These are phyloP conservation scores for Crocallis elinguaria DNA, from an alignment of 2,888 invertebrate species.

Conservation along the genomic window DNA sequence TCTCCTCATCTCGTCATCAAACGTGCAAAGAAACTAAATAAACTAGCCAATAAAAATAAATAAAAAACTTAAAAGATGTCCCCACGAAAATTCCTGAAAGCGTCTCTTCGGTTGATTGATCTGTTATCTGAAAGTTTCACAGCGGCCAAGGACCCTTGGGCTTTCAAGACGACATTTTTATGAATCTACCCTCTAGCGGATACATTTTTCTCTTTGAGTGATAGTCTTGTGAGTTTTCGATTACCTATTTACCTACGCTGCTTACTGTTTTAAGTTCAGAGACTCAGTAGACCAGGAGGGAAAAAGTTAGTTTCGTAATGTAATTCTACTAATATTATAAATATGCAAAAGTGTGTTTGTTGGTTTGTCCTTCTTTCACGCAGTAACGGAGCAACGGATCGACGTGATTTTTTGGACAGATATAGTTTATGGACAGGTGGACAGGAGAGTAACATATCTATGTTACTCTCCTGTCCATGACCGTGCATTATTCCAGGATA, in stretches of 20 bases:
- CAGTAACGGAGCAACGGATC: too few relatives aligned
- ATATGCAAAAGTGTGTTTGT: too few relatives aligned
- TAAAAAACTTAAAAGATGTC: background rate
- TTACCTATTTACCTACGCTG: background rate
- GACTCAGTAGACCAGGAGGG: background rate
- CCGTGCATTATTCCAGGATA: too few relatives aligned
- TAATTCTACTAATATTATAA: too few relatives aligned
- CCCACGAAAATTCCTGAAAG: slow-evolving; percentile 4
- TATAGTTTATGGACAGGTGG: too few relatives aligned
- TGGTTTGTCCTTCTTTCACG: too few relatives aligned
- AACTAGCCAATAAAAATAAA: slow-evolving; percentile 7
- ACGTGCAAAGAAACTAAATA: background rate
- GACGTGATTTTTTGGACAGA: too few relatives aligned
- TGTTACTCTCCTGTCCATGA: too few relatives aligned
- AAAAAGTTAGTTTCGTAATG: background rate
- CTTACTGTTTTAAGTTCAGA: background rate
- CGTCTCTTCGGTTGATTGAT: slow-evolving; percentile 25
- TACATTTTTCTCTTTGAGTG: slow-evolving; percentile 14
- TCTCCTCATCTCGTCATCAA: too few relatives aligned
- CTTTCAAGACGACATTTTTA: slow-evolving; percentile 6
- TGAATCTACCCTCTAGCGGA: slow-evolving; percentile 11
- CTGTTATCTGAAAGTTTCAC: slow-evolving; percentile 18
- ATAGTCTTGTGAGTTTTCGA: slow-evolving; percentile 6
- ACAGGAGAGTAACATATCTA: too few relatives aligned
- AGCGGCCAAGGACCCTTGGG: background rate